These are phyloP conservation scores for Sprattus sprattus DNA, from an alignment of 2,113 vertebrate species.

Conservation along the genomic window DNA sequence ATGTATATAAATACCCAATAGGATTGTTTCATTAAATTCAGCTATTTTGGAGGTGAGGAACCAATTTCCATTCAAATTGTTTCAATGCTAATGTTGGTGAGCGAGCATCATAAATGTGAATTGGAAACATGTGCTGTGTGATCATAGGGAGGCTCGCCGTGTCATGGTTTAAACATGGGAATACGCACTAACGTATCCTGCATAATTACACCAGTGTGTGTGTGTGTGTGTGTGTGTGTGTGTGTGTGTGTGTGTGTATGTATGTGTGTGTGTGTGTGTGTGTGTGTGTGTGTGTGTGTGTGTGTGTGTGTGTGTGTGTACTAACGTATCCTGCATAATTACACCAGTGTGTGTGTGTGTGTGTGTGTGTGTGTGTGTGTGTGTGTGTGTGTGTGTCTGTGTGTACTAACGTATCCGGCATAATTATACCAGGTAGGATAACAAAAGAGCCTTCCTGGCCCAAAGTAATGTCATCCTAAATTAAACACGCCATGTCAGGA, in stretches of 20 bases:
- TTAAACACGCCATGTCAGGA: background rate
- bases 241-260: too few species aligned
- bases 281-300: too few species aligned
- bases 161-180: conserved; percentile 38
- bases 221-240: too few species aligned
- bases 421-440: conserved; percentile 31
- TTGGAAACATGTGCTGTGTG: conserved; percentile 16
- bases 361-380: too few species aligned
- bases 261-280: too few species aligned
- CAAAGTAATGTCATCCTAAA: conserved; percentile 7
- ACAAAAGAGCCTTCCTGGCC: conserved; percentile 22
- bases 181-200: conserved; percentile 31
- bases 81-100: conserved; percentile 63
- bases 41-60: conserved; percentile 46
- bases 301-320: too few species aligned
- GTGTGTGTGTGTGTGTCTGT: too few species aligned
- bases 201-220: conserved; percentile 40
- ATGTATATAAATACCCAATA: conserved; percentile 50
- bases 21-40: conserved; percentile 59
- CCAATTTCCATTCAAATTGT: conserved; percentile 68
- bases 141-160: conserved; percentile 22
- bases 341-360: too few species aligned
- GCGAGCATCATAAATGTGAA: conserved; percentile 34
- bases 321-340: too few species aligned
- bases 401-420: conserved; percentile 27